Conservation (phyloP, 2,797 vertebrate genomes). For the Tapirus indicus region DNA sequence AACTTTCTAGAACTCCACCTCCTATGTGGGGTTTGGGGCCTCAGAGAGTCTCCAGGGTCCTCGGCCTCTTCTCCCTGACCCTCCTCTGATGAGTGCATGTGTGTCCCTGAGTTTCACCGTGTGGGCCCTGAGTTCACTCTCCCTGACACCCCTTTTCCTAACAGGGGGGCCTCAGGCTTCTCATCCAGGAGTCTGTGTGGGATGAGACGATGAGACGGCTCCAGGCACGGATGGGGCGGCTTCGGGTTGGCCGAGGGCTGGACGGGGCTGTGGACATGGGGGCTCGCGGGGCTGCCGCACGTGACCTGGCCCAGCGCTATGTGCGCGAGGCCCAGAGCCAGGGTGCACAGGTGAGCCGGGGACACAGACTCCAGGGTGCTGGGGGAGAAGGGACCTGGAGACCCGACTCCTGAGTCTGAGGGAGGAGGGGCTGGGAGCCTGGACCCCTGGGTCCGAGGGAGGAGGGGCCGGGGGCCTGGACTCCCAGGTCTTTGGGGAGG, state of each 20-base stretch:
- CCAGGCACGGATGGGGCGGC: conserved; percentile 83
- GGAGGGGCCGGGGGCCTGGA: not conserved
- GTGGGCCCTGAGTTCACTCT: not conserved
- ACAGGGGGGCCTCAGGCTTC: conserved; percentile 87
- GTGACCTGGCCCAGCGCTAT: conserved; percentile 84
- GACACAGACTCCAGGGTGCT: rapidly evolving
- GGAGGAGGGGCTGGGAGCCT: not conserved
- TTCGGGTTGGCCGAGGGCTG: conserved; percentile 79
- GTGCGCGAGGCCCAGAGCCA: conserved; percentile 90
- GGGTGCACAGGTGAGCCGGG: conserved; percentile 89
- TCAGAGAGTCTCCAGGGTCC: not conserved
- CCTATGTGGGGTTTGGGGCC: not conserved
- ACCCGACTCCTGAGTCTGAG: not conserved
- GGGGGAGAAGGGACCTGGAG: not conserved
- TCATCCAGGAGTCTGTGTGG: conserved; percentile 91
- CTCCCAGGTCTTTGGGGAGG: not conserved
- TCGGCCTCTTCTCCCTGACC: not conserved
- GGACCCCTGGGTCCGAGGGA: not conserved
- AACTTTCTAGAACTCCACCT: not conserved
- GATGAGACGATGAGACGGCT: conserved; percentile 88
- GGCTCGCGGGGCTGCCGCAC: conserved; percentile 81
- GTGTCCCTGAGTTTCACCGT: not conserved
- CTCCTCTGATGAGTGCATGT: not conserved
- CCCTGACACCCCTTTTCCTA: not conserved
- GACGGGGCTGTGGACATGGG: conserved; percentile 85